Conservation (phyloP, 2,113 vertebrate genomes). For the Sitta europaea region DNA sequence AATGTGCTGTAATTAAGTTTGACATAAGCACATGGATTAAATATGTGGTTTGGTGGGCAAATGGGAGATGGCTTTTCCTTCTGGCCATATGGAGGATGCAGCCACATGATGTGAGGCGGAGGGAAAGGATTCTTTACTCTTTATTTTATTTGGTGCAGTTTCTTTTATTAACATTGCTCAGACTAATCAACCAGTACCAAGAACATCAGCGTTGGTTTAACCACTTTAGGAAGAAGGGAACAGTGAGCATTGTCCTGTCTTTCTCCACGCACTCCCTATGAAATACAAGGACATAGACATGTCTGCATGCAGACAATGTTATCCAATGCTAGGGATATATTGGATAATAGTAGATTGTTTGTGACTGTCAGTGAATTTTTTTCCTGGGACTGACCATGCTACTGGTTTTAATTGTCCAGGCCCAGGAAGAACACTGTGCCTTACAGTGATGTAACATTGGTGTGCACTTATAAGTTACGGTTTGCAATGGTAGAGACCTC, state of each 20-base stretch:
- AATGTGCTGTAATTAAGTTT: constrained; percentile 99
- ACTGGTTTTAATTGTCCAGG: not conserved
- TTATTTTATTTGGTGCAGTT: constrained; percentile 50
- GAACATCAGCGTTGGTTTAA: not conserved
- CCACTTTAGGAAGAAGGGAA: not conserved
- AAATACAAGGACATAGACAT: rapidly evolving
- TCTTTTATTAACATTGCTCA: constrained; percentile 16
- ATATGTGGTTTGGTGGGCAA: constrained; percentile 91
- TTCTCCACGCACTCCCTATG: not conserved
- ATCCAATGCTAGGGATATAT: not conserved
- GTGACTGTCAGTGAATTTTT: not conserved
- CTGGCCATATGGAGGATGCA: constrained; percentile 91
- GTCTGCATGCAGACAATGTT: not conserved
- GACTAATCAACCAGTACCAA: constrained; percentile 44
- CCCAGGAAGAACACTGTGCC: not conserved
- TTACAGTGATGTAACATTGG: not conserved
- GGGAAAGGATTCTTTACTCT: not conserved
- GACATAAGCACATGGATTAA: constrained; percentile 99
- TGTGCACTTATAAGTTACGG: not conserved
- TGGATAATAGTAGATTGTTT: not conserved
- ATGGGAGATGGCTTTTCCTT: constrained; percentile 74
- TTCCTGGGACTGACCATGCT: not conserved
- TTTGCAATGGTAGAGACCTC: not conserved
- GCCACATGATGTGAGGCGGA: constrained; percentile 69
- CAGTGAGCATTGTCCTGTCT: not conserved